Evolutionary conservation across 2,113 vertebrate species (phyloP).

Genomic region (Pelecanus crispus): DNA sequence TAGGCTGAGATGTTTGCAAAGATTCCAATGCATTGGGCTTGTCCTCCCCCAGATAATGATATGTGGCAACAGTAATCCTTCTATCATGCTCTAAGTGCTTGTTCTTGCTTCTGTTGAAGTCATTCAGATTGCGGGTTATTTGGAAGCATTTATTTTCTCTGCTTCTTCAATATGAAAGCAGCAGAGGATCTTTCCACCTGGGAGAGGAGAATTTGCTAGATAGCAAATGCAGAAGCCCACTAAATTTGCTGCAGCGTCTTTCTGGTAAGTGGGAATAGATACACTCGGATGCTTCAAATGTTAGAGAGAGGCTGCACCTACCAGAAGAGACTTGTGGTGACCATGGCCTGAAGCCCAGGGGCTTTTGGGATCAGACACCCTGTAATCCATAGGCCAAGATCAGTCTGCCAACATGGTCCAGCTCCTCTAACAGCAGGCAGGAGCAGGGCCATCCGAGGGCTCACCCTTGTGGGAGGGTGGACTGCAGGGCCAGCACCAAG

Average conservation of each 20-base stretch:
- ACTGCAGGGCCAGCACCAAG: background rate
- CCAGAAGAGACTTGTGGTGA: background rate
- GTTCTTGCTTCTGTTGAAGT: background rate
- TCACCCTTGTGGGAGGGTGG: background rate
- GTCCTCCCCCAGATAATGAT: background rate
- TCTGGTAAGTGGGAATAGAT: background rate
- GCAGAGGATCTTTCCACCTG: background rate
- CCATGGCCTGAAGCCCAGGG: background rate
- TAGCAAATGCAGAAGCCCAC: background rate
- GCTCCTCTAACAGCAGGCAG: background rate
- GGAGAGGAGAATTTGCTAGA: background rate
- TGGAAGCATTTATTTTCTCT: background rate
- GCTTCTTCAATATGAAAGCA: background rate
- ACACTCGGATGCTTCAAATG: background rate
- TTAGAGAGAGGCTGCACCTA: background rate
- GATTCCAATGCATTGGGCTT: background rate
- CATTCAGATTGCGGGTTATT: background rate
- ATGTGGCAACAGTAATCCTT: background rate
- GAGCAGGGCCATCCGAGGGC: background rate
- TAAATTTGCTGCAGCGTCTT: background rate
- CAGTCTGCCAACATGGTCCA: background rate
- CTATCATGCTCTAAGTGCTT: background rate
- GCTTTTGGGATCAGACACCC: background rate
- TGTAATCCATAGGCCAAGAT: background rate
- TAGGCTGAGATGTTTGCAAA: background rate